Conservation (phyloP, 2,113 vertebrate genomes). For the Myrmecophaga tridactyla region DNA sequence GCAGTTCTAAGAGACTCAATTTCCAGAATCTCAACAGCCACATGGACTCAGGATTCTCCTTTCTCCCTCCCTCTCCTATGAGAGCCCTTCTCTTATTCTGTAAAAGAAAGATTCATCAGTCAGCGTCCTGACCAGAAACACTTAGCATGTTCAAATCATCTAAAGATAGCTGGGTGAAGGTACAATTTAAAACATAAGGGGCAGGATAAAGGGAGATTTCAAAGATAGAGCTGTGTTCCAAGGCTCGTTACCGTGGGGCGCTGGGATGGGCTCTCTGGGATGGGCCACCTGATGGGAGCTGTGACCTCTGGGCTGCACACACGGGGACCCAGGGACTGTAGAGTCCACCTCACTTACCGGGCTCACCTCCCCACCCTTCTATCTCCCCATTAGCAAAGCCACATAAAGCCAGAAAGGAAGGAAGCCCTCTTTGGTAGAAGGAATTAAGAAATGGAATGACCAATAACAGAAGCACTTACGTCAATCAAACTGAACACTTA, state of each 20-base stretch:
- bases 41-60: not conserved
- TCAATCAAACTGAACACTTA: not conserved
- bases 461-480: not conserved
- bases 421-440: not conserved
- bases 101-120: not conserved
- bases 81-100: not conserved
- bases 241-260: not conserved
- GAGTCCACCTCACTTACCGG: rapidly evolving
- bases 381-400: rapidly evolving
- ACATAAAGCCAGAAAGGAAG: not conserved
- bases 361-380: too few species aligned
- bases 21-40: not conserved
- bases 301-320: not conserved
- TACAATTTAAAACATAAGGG: not conserved
- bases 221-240: not conserved
- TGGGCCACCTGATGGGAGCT: not conserved
- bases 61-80: not conserved
- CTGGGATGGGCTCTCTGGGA: not conserved
- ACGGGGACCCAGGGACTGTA: not conserved
- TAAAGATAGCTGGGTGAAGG: not conserved
- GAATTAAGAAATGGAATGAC: not conserved
- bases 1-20: not conserved
- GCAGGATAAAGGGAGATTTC: not conserved
- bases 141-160: rapidly evolving
- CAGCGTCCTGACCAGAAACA: not conserved